phyloP scores from a whole-genome alignment of 2,797 vertebrate genomes.

The Scolopax rusticola region DNA sequence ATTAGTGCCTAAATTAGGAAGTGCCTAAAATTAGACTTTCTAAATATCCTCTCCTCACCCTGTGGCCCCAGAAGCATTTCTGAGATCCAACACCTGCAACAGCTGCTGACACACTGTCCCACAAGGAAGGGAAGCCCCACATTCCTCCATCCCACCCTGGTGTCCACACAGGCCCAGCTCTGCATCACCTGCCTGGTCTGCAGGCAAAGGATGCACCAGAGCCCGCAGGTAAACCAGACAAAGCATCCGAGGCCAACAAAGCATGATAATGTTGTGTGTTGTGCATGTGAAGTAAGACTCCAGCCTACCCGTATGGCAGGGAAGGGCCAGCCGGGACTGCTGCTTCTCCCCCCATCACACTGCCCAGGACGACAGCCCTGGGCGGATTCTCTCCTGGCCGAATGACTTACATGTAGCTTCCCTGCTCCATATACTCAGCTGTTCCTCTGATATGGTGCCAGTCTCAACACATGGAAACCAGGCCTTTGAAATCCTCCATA shows the following conservation, averaged over 20 bases:
- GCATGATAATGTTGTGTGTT: fast-evolving
- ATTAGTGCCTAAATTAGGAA: neutral
- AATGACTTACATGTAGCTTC: conserved; percentile 26
- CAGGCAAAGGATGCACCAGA: neutral
- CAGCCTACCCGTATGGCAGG: fast-evolving
- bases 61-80: neutral
- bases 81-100: fast-evolving
- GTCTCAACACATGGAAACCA: conserved; percentile 66
- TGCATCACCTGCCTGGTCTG: fast-evolving
- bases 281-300: neutral
- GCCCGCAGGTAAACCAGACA: neutral
- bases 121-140: neutral
- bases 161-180: neutral
- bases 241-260: neutral
- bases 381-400: conserved; percentile 12
- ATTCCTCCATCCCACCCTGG: neutral
- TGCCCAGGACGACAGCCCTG: conserved; percentile 8
- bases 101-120: neutral
- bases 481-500: conserved; percentile 56
- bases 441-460: conserved; percentile 64
- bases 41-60: neutral
- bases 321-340: neutral
- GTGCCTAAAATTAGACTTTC: neutral
- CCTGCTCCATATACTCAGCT: conserved; percentile 65
- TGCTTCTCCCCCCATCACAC: neutral